Evolutionary conservation across 1,140 invertebrate genomes (phyloP).

Genomic region (Galendromus occidentalis): DNA sequence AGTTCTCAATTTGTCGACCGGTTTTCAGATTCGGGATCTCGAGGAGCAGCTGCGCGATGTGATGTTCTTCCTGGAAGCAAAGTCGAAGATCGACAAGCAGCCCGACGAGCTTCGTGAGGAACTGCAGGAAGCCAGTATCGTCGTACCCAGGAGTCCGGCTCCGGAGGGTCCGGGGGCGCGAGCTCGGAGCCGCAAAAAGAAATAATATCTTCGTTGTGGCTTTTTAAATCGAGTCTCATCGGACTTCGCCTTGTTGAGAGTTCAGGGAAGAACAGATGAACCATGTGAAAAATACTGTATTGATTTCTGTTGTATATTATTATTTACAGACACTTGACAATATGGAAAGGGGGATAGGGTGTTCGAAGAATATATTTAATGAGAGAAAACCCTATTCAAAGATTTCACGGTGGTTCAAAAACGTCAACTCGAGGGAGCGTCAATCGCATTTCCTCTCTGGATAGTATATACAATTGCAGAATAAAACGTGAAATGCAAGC

Average conservation of each 20-base stretch:
- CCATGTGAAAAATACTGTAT: neutral
- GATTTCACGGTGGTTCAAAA: neutral
- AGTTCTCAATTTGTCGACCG: neutral
- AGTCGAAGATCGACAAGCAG: slow-evolving; percentile 33
- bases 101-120: slow-evolving; percentile 35
- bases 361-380: no score
- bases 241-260: neutral
- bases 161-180: no score
- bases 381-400: neutral
- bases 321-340: neutral
- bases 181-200: no score
- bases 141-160: no score
- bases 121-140: slow-evolving; percentile 36
- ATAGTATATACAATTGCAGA: neutral
- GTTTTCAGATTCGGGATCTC: slow-evolving; percentile 46
- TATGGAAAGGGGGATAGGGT: neutral
- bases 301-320: neutral
- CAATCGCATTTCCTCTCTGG: neutral
- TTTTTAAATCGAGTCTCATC: neutral
- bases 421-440: neutral
- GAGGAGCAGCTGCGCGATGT: slow-evolving; percentile 80
- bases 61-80: slow-evolving; percentile 86
- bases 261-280: neutral
- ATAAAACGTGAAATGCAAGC: neutral
- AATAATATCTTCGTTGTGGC: neutral